phyloP scores from a whole-genome alignment of 2,113 vertebrate genomes.

The Pandion haliaetus region DNA sequence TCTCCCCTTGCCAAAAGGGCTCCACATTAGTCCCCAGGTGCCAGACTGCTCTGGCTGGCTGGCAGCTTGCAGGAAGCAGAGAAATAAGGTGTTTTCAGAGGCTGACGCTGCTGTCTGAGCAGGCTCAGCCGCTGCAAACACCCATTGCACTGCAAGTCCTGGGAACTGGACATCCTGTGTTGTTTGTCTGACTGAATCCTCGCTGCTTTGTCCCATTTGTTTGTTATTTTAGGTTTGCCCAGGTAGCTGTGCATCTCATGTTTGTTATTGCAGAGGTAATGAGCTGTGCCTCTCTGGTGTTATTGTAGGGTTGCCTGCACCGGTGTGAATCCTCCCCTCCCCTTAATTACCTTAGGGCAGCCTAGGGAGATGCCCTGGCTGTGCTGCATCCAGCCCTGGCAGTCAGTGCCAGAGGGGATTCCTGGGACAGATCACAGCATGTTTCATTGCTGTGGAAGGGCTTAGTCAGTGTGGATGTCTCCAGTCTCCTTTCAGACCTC shows the following conservation, averaged over 20 bases:
- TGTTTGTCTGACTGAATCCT: not conserved
- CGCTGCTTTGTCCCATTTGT: not conserved
- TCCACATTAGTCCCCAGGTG: not conserved
- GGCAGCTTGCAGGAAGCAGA: not conserved
- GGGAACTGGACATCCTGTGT: not conserved
- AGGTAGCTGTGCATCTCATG: not conserved
- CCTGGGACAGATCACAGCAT: not conserved
- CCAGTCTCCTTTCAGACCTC: not conserved
- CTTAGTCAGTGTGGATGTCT: not conserved
- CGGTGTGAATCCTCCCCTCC: not conserved
- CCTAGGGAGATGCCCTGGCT: not conserved
- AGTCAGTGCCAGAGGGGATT: not conserved
- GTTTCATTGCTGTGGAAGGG: not conserved
- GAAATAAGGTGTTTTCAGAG: not conserved
- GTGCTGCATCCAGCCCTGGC: not conserved
- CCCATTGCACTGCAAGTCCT: not conserved
- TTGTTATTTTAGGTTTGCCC: constrained; percentile 7
- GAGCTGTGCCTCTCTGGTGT: not conserved
- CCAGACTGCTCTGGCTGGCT: not conserved
- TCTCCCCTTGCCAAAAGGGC: not conserved
- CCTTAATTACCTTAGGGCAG: not conserved
- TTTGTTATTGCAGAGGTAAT: not conserved
- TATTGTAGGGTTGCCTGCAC: not conserved
- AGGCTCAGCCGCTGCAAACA: not conserved
- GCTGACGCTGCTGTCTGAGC: not conserved